These are phyloP conservation scores for Bombylius discolor DNA, from an alignment of 2,888 invertebrate species.

Conservation along the genomic window DNA sequence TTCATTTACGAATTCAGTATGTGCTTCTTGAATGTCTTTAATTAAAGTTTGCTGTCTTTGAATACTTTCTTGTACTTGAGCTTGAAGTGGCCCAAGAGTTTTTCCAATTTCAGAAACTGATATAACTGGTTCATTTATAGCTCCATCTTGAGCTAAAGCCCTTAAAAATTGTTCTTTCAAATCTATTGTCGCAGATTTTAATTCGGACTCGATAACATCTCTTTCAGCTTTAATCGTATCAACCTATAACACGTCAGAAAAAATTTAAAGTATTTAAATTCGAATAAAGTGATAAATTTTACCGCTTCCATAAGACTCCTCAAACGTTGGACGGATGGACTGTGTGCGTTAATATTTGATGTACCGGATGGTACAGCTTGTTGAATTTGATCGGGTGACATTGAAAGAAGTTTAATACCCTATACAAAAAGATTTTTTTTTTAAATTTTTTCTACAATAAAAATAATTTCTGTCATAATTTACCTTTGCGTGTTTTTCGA, in stretches of 20 bases:
- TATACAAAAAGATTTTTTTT: constrained; percentile 19
- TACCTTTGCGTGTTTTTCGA: constrained; percentile 49
- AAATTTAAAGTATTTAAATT: not conserved
- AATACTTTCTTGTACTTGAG: constrained; percentile 62
- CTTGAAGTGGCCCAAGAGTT: constrained; percentile 62
- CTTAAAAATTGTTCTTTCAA: constrained; percentile 70
- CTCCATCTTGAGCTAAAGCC: constrained; percentile 63
- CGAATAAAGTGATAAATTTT: constrained; percentile 11
- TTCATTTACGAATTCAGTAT: constrained; percentile 38
- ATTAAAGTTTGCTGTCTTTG: constrained; percentile 57
- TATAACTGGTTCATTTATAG: constrained; percentile 62
- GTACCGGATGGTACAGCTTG: constrained; percentile 54
- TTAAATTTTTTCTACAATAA: not conserved
- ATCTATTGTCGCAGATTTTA: constrained; percentile 65
- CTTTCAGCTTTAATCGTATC: constrained; percentile 79
- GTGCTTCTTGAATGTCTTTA: constrained; percentile 49
- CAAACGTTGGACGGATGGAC: constrained; percentile 51
- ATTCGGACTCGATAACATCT: constrained; percentile 75
- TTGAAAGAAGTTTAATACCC: constrained; percentile 72
- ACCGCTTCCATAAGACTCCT: constrained; percentile 66
- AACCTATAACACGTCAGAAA: constrained; percentile 42
- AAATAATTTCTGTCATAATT: constrained; percentile 15
- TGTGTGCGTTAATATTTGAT: constrained; percentile 42
- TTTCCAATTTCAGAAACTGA: constrained; percentile 59
- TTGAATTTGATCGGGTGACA: constrained; percentile 54